Base-by-base conservation (phyloP, 2,888 invertebrate species). In the Odontocerum albicorne region DNA sequence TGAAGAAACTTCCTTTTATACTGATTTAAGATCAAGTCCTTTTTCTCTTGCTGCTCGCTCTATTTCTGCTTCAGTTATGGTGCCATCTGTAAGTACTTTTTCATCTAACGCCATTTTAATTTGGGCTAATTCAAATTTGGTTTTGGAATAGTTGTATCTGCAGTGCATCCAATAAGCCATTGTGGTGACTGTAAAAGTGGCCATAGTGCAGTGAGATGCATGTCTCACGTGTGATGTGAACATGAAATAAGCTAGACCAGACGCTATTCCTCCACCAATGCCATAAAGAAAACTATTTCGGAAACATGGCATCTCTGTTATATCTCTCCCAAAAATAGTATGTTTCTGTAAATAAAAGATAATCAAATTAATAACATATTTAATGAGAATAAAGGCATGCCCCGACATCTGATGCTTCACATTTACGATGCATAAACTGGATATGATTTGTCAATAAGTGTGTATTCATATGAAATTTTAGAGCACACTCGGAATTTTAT, bases 291-390 rank as follows among this genome's bases (percentile, higher is more conserved):
- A 86, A 67, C 88, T 88, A 65, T 83, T 84, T 59, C 89, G 80
- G 68, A 90, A 91, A 70, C 92, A 92, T 1, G 90, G 90, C 56
- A 92, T 87, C 72, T 87, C 80, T 0, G 86, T 74, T 16, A 90
- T 68, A 70, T 90, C 87, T 63, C 84, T 77, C 7, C 90, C 90
- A 69, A 89, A 88, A 44, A 90, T 63, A n/a, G n/a, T n/a, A n/a
- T n/a, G n/a, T n/a, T n/a, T n/a, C n/a, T n/a, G n/a, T n/a, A n/a
- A n/a, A n/a, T n/a, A n/a, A n/a, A n/a, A n/a, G n/a, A n/a, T n/a
- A n/a, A n/a, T n/a, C n/a, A n/a, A n/a, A n/a, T n/a, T n/a, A n/a
- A n/a, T n/a, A n/a, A n/a, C n/a, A n/a, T n/a, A n/a, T n/a, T n/a
- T n/a, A n/a, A n/a, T n/a, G n/a, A n/a, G n/a, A n/a, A n/a, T n/a